Conservation (phyloP, 2,888 invertebrate species). For the Harpalus rufipes region DNA sequence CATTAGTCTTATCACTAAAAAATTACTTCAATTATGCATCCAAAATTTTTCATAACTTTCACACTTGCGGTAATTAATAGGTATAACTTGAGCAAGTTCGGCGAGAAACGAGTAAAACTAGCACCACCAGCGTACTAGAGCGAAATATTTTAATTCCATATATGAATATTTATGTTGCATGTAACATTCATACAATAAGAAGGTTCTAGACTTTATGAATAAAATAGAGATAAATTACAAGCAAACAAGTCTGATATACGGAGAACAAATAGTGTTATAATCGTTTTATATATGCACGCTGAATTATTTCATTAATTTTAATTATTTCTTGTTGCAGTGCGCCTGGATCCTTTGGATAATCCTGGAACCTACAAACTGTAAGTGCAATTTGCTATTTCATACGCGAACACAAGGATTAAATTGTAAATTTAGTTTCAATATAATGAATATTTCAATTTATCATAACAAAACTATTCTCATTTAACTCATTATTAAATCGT, state of each 20-base stretch:
- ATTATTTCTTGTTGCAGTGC: not conserved
- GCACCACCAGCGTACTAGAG: not conserved
- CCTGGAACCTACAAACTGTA: not conserved
- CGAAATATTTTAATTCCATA: conserved; percentile 41
- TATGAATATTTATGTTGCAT: conserved; percentile 53
- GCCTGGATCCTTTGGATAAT: not conserved
- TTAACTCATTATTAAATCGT: not conserved
- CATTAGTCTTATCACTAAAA: not conserved
- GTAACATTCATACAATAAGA: conserved; percentile 39
- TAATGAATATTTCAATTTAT: no score
- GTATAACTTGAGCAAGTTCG: not conserved
- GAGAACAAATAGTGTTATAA: conserved; percentile 26
- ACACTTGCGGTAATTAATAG: not conserved
- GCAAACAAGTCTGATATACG: conserved; percentile 17
- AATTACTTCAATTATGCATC: not conserved
- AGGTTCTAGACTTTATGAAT: conserved; percentile 33
- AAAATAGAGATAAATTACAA: conserved; percentile 46
- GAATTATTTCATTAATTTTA: not conserved
- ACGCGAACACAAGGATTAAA: no score
- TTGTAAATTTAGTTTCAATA: no score
- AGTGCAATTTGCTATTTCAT: not conserved
- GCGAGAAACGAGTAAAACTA: not conserved
- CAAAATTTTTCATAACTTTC: not conserved
- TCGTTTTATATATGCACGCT: conserved; percentile 12
- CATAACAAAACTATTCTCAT: no score